Conservation (phyloP, 2,113 vertebrate species). For the Forbesichthys papilliferus region DNA sequence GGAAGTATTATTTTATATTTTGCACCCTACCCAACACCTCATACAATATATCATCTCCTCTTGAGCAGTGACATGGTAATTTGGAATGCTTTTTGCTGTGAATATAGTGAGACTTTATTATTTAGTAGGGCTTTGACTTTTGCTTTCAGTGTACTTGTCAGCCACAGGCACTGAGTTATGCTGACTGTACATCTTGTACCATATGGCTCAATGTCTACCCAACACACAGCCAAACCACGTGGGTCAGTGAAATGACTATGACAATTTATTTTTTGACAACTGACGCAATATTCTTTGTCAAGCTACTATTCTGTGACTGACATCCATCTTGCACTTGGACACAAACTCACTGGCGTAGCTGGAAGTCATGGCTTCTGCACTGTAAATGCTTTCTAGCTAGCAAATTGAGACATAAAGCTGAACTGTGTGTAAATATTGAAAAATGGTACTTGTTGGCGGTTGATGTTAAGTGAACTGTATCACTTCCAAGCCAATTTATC, state of each 20-base stretch:
- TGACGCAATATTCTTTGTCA: constrained; percentile 34
- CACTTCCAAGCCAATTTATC: too few species aligned
- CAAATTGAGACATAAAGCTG: neutral
- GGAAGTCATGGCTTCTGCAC: constrained; percentile 11
- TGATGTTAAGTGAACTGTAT: too few species aligned
- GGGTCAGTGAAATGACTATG: neutral
- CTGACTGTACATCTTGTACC: constrained; percentile 35
- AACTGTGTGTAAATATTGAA: neutral
- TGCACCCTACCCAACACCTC: constrained; percentile 37
- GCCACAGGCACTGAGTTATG: constrained; percentile 30
- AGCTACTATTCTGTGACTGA: constrained; percentile 12
- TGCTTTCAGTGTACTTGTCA: neutral
- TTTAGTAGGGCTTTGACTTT: constrained; percentile 18
- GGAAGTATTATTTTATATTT: constrained; percentile 42
- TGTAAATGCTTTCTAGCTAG: constrained; percentile 23
- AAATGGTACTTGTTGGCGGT: too few species aligned
- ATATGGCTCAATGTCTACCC: constrained; percentile 4
- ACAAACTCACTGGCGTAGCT: constrained; percentile 1
- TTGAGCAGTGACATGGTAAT: constrained; percentile 27
- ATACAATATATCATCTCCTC: constrained; percentile 2
- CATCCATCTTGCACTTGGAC: neutral
- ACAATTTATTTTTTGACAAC: neutral
- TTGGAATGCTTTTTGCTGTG: constrained; percentile 25
- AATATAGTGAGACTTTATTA: constrained; percentile 54
- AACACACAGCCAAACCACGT: constrained; percentile 8